Base-by-base conservation (phyloP, 2,888 invertebrate species). In the Malacosoma neustria region DNA sequence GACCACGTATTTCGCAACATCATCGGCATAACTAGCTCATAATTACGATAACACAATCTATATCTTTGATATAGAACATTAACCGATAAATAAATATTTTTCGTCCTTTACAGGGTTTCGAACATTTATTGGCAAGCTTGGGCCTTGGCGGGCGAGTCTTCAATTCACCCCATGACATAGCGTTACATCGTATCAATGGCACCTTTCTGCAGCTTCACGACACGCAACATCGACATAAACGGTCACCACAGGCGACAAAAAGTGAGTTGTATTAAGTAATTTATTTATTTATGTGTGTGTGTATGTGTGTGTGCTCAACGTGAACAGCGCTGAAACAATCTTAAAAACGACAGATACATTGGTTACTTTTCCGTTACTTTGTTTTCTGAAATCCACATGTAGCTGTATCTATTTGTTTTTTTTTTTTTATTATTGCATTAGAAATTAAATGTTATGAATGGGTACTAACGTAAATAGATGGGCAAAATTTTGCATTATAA, bases 121-220 rank as follows among this genome's bases (percentile, higher is more conserved):
- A 92, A 64, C 91, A 91, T 53, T 70, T 91, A 33, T 73, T 91
- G 67, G 87, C 87, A 52, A 91, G 85, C 52, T 66, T 91, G 12
- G 91, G 91, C 0, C 72, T 91, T n/a, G 91, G 91, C 1, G 89
- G 89, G 7, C 73, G 89, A 4, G 87, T 89, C 47, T 90, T 91
- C 61, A 79, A 71, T 31, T 86, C 87, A 1, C 80, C 84, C 0
- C 88, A 88, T 46, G 87, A 82, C 59, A 62, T 88, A 37, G 77
- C 84, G 7, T 59, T 85, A 11, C 88, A 88, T 52, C 72, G 80
- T 34, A 69, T 87, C 47, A 87, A 87, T 50, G 88, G 88, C 22
- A 75, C 84, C 13, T 88, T 88, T 59, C 61, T 58, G 4, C 86
- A 87, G 42, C 58, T 88, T 13, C 88, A 88, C 54, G 88, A 88